These are phyloP conservation scores for Pocillopora verrucosa DNA, from an alignment of 64 coral and sea anemone genomes.

Conservation along the genomic window DNA sequence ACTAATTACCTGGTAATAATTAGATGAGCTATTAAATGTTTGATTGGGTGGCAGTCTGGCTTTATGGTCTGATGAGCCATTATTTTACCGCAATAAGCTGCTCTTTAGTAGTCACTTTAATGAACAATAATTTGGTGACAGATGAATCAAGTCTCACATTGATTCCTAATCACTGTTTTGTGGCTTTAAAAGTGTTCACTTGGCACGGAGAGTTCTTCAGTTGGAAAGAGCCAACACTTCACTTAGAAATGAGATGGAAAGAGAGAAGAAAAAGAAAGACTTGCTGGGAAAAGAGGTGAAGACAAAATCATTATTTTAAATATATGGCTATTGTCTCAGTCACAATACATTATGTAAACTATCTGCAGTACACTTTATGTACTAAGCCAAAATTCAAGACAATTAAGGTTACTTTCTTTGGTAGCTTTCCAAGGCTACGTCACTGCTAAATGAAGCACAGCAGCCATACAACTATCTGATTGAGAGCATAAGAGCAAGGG, in stretches of 20 bases:
- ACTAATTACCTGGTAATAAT: background rate
- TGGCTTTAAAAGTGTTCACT: constrained; percentile 68
- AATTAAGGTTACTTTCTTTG: background rate
- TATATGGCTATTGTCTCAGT: background rate
- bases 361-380: background rate
- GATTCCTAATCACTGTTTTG: background rate
- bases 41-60: background rate
- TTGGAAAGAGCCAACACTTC: constrained; percentile 90
- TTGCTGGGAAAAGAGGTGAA: constrained; percentile 86
- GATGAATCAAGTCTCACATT: background rate
- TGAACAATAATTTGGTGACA: background rate
- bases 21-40: background rate
- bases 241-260: constrained; percentile 81
- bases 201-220: constrained; percentile 95
- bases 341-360: background rate
- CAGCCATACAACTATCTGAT: constrained; percentile 99
- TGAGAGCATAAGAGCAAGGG: constrained; percentile 89
- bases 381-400: background rate
- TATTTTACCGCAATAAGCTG: background rate
- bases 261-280: constrained; percentile 77
- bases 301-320: background rate
- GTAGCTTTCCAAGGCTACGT: constrained; percentile 79
- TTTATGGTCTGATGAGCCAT: too few relatives aligned
- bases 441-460: constrained; percentile 92
- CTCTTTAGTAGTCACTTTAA: background rate